A percentile compares a stretch with the other conserved stretches of the same genome.
Conservation (phyloP, 2,113 vertebrate species). For the Pollimyrus isidori region DNA sequence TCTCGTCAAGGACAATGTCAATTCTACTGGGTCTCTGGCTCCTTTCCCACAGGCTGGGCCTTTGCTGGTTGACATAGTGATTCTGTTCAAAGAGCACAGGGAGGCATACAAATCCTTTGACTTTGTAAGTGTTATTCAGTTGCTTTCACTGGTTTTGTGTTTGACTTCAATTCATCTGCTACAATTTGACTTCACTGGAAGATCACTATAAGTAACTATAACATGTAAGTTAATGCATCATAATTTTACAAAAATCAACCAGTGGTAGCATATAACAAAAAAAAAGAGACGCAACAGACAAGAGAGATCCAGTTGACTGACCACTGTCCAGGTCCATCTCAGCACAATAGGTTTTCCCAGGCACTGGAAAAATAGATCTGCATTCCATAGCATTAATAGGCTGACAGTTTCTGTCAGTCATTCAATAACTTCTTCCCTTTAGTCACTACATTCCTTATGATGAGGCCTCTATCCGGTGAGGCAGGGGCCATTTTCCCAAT, state of each 20-base stretch:
- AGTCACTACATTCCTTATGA: slow-evolving; percentile 5
- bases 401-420: neutral
- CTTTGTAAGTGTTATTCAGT: neutral
- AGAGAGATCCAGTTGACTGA: neutral
- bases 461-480: no score
- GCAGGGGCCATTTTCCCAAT: neutral
- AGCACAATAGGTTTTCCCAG: neutral
- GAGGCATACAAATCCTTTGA: neutral
- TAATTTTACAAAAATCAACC: neutral
- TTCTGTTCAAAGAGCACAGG: neutral
- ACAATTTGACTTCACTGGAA: neutral
- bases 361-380: neutral
- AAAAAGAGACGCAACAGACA: neutral
- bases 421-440: neutral
- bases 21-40: neutral
- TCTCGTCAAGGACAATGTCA: neutral
- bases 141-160: neutral
- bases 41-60: neutral
- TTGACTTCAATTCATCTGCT: neutral
- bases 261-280: neutral
- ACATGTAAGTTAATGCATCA: neutral
- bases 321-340: neutral
- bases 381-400: neutral
- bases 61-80: neutral
- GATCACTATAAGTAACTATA: neutral